phyloP scores from a whole-genome alignment of 37 sponge, comb jelly and placozoan species.

The Tethya wilhelma region DNA sequence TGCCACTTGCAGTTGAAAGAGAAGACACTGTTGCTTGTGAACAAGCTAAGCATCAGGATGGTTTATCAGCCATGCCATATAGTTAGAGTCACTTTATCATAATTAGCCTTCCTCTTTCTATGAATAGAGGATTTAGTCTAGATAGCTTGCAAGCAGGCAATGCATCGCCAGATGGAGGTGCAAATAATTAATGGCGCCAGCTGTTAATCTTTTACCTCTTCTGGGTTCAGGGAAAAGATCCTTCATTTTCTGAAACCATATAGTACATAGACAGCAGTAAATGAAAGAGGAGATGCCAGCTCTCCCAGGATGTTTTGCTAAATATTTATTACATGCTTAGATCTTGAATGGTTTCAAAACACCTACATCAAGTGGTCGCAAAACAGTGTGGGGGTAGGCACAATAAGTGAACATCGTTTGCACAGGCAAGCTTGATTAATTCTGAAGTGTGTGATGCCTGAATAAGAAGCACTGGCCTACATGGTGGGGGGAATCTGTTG shows the following conservation, averaged over 20 bases:
- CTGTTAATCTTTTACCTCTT: slow-evolving; percentile 52
- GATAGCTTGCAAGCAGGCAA: no score
- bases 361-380: slow-evolving; percentile 71
- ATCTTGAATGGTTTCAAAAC: slow-evolving; percentile 68
- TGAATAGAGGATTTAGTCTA: slow-evolving; percentile 3
- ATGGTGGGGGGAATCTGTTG: slow-evolving; percentile 42
- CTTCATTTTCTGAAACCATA: slow-evolving; percentile 72
- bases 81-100: slow-evolving; percentile 29
- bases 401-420: slow-evolving; percentile 44
- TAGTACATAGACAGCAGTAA: slow-evolving; percentile 57
- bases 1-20: no score
- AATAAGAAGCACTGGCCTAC: slow-evolving; percentile 56
- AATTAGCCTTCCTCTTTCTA: slow-evolving; percentile 43
- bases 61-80: slow-evolving; percentile 37
- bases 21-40: neutral
- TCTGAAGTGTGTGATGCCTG: slow-evolving; percentile 53
- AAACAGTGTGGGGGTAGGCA: slow-evolving; percentile 67
- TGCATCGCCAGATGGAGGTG: neutral
- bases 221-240: slow-evolving; percentile 58
- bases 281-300: slow-evolving; percentile 47
- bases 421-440: slow-evolving; percentile 62
- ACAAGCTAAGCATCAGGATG: slow-evolving; percentile 30
- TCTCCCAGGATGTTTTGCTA: slow-evolving; percentile 40
- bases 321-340: slow-evolving; percentile 51
- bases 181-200: slow-evolving; percentile 57